phyloP scores from a whole-genome alignment of 2,797 vertebrate species.

The Chloroceryle amazona region DNA sequence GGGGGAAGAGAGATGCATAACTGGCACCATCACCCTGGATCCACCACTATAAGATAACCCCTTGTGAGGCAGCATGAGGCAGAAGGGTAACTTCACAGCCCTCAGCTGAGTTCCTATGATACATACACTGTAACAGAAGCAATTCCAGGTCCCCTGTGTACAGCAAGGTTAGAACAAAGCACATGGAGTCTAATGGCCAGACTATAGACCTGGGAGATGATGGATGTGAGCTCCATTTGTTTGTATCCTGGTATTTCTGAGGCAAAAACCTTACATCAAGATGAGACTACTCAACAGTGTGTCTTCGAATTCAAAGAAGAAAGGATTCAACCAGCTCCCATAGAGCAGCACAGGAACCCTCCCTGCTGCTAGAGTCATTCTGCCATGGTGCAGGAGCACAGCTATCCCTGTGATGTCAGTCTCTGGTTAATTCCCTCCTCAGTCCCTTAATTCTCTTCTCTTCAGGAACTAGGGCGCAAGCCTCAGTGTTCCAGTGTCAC shows the following conservation, averaged over 20 bases:
- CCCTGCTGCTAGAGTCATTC: neutral
- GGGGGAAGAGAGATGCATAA: neutral
- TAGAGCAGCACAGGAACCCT: neutral
- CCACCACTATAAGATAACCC: neutral
- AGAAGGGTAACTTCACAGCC: neutral
- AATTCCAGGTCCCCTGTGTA: neutral
- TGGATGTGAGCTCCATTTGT: neutral
- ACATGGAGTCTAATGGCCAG: neutral
- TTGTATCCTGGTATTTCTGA: neutral
- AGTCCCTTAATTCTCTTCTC: neutral
- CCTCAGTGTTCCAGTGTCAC: neutral
- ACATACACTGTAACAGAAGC: too few species aligned
- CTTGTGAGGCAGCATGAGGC: neutral
- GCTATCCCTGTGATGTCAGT: neutral
- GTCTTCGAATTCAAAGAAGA: neutral
- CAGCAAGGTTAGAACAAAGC: neutral
- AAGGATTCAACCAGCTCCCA: neutral
- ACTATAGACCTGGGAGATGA: neutral
- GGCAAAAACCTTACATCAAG: neutral
- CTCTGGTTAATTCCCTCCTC: neutral
- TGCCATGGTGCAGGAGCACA: fast-evolving
- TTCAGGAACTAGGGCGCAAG: neutral
- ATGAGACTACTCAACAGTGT: neutral
- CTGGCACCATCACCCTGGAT: neutral
- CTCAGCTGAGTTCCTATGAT: neutral